Evolutionary conservation across 2,888 invertebrate genomes (phyloP).

Genomic region (Monoplex corrugatus): DNA sequence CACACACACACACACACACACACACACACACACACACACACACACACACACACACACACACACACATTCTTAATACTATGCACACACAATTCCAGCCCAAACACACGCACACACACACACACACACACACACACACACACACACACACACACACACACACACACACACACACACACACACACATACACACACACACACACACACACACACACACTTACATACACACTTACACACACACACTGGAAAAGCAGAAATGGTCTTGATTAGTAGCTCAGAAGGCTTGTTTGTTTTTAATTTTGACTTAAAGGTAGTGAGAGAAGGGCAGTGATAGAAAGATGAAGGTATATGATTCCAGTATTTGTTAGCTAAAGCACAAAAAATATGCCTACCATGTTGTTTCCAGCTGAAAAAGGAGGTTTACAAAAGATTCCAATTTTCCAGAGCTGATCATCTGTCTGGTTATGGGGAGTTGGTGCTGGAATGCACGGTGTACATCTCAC

Average conservation of each 20-base stretch:
- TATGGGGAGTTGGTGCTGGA: constrained; percentile 71
- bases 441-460: constrained; percentile 60
- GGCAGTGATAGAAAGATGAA: background rate
- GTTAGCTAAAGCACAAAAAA: background rate
- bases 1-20: no score
- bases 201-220: background rate
- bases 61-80: no score
- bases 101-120: no score
- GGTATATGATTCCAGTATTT: background rate
- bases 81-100: no score
- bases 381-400: background rate
- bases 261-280: background rate
- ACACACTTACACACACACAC: background rate
- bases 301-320: no score
- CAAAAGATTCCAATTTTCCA: constrained; percentile 49
- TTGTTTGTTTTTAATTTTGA: background rate
- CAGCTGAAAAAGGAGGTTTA: background rate
- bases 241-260: no score
- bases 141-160: background rate
- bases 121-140: background rate
- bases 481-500: constrained; percentile 66
- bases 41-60: background rate
- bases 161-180: background rate
- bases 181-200: background rate
- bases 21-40: no score